Evolutionary conservation across 2,113 vertebrate species (phyloP), one percentile per base, ranked within the genome.

Genomic region (Atrichornis clamosus): DNA sequence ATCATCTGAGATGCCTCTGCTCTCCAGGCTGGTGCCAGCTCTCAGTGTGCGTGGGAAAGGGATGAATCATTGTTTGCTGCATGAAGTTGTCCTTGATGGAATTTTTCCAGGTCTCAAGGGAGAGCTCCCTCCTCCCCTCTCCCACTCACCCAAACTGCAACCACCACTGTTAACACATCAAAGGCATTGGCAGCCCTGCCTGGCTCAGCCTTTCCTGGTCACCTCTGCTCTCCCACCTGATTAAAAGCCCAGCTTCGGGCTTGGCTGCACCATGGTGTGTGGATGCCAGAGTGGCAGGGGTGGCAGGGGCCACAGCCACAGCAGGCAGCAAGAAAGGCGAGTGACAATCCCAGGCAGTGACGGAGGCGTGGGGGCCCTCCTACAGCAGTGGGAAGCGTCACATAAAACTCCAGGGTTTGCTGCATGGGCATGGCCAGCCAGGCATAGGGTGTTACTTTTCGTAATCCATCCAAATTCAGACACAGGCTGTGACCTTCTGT

Each of bases 61-160:
- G 87, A 94, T 96, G 94, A 96, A 95, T 96, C 95, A 95, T 87
- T 96, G 89, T 94, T 94, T 92, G 94, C 94, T 4, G 73, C 93
- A 75, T 0, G 2, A 78, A 94, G 53, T 91, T 91, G 89, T 94
- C 87, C 91, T 95, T 96, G 77, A 81, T 84, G 86, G 87, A 94
- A 93, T 92, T 95, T 96, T 91, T 96, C 94, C 81, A 97, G 56
- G 60, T 87, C 77, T 91, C 94, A 60, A 64, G 60, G 80, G 89
- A 95, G 89, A 81, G 47, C 44, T 92, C 35, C 24, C 80, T 89
- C 77, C 84, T 75, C 84, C 50, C 60, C 19, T 74, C 69, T 94
- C 63, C 87, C 73, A 78, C 76, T 88, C 42, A 67, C 91, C 80
- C 76, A 78, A 87, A 89, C 49, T 87, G 64, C 37, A 78, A 21